Conservation (phyloP, 2,888 invertebrate genomes). For the Hyposoter didymator region DNA sequence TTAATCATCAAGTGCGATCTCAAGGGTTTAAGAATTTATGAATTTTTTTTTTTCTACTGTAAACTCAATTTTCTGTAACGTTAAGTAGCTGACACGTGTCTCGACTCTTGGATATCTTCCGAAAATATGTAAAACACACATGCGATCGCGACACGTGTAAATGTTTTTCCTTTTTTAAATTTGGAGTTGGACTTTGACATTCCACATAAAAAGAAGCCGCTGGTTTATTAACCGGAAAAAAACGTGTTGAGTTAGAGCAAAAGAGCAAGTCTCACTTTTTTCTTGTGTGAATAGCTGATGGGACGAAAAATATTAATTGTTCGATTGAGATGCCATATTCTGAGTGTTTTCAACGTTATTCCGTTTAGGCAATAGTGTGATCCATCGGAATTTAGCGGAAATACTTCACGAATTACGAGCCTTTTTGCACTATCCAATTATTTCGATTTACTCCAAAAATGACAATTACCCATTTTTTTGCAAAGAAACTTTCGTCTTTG, state of each 20-base stretch:
- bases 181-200: neutral
- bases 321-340: neutral
- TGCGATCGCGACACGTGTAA: conserved; percentile 65
- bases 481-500: no score
- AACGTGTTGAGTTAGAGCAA: neutral
- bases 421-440: no score
- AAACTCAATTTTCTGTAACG: neutral
- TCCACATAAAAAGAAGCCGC: neutral
- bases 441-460: no score
- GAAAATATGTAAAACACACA: neutral
- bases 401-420: no score
- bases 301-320: neutral
- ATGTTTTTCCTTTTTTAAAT: conserved; percentile 9
- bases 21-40: neutral
- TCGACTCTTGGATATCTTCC: conserved; percentile 15
- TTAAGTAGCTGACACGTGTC: neutral
- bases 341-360: neutral
- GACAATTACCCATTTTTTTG: no score
- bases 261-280: neutral
- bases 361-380: neutral
- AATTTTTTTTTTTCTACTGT: neutral
- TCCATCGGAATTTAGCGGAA: neutral
- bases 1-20: neutral
- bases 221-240: neutral
- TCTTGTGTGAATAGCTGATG: neutral